Evolutionary conservation across 2,888 invertebrate genomes (phyloP), one percentile per base, ranked within the genome.

Genomic region (Hirudinaria manillensis): DNA sequence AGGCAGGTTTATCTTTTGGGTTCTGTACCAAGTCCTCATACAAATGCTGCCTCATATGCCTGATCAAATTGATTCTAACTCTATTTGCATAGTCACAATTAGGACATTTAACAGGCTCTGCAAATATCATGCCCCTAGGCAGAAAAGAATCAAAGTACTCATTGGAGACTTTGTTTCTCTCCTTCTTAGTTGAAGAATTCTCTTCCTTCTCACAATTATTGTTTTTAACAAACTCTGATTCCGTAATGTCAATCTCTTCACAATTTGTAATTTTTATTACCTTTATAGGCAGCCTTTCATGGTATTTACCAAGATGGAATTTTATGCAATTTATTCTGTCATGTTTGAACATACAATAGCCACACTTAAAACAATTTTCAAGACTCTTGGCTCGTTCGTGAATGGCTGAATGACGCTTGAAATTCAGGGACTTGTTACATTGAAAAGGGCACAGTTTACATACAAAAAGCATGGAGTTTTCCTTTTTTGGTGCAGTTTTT

Each of bases 41-140:
- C 36, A 67, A 45, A 32, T 77, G 77, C 29, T 72, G 55, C 53
- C 73, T 77, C 74, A 77, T 70, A 53, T 77, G 77, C 24, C 76
- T 66, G 7, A 73, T 67, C 55, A 77, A 55, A 55, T 77, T 77
- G 53, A 76, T 51, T 29, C 77, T 38, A 21, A 77, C 77, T 13
- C 72, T 71, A 56, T 77, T 77, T 32, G 74, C 36, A 56, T 73
- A 77, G 56, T 76, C 68, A 29, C 77, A 77, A 53, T 76, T 74
- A 51, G 77, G 73, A 32, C 77, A 77, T 74, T 76, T 77, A 21
- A 77, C 73, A n/a, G 77, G 70, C 29, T 73, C 67, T 32, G 72
- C 61, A 67, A 76, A 77, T 27, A 77, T 77, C 77, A 77, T 77
- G 21, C 74, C 76, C 16, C 75, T 29, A 24, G 77, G 77, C 34